Evolutionary conservation across 2,888 invertebrate genomes (phyloP), one percentile per base, ranked within the genome.

Genomic region (Mythimna albipuncta): DNA sequence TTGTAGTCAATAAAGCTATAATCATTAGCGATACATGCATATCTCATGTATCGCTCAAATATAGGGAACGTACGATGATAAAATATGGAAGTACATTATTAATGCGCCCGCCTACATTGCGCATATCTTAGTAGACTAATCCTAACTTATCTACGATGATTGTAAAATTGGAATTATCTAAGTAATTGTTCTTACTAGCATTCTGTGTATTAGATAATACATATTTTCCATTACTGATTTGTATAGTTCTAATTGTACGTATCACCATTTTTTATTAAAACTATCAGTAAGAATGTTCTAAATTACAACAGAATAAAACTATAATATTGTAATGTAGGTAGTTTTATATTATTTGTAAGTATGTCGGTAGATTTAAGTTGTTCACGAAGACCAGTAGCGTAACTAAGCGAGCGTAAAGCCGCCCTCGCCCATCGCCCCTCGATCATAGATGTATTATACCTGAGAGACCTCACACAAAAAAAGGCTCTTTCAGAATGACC

Each of bases 101-200:
- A 72, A 69, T 62, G 16, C 7, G 47, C 47, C 52, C 57, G 57
- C 57, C 71, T 52, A 70, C 50, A 69, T 61, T 67, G 52, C 63
- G 57, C 38, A 58, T 78, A 82, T 83, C 80, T 71, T 54, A 64
- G 44, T 75, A 64, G 65, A 74, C 75, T 85, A 83, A 83, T 83
- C 81, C 74, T 13, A 55, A 68, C 62, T 79, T 72, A 83, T 83
- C 83, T 71, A 13, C 38, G 35, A 52, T 64, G 58, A 72, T 81
- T 77, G 44, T 70, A 69, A 72, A 76, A 74, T 67, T 47, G 59
- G 50, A 32, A 50, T 75, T 64, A 67, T 69, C 65, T 19, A n/a
- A 63, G 19, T 47, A 32, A 44, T 64, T 19, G 63, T 67, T 64
- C 16, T 38, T 55, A 38, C 13, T 47, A 32, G 21, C 35, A 13